phyloP scores from a whole-genome alignment of 2,888 invertebrate species.

The Macrosoma leucophasiata region DNA sequence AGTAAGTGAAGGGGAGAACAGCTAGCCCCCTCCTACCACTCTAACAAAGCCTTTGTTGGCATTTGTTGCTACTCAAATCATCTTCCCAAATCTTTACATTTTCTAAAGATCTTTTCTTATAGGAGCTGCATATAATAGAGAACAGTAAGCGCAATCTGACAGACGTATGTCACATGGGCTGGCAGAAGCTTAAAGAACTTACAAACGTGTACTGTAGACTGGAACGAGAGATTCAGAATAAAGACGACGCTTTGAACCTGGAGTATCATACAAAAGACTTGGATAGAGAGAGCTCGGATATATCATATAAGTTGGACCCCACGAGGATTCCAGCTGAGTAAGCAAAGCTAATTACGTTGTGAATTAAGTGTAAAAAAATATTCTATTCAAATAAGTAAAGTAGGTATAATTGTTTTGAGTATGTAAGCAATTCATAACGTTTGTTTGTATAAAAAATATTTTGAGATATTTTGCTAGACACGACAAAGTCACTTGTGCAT shows the following conservation, averaged over 20 bases:
- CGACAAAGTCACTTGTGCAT: too few relatives aligned
- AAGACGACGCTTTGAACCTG: slow-evolving; percentile 85
- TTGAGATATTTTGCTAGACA: too few relatives aligned
- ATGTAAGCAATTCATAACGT: too few relatives aligned
- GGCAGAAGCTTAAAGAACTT: slow-evolving; percentile 86
- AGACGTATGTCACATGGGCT: slow-evolving; percentile 75
- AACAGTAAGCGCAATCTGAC: slow-evolving; percentile 62
- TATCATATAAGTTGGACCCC: slow-evolving; percentile 89
- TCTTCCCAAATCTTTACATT: not conserved
- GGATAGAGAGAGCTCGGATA: slow-evolving; percentile 84
- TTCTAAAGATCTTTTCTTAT: slow-evolving; percentile 11
- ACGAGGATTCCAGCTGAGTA: slow-evolving; percentile 83
- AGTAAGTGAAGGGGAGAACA: too few relatives aligned
- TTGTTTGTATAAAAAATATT: not conserved
- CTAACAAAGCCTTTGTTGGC: too few relatives aligned
- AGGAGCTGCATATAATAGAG: slow-evolving; percentile 67
- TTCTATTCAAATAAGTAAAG: too few relatives aligned
- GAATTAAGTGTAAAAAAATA: too few relatives aligned
- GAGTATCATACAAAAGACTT: slow-evolving; percentile 84
- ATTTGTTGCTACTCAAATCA: not conserved
- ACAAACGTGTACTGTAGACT: slow-evolving; percentile 83
- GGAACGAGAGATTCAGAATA: slow-evolving; percentile 84
- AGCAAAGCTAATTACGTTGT: too few relatives aligned
- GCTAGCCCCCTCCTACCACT: too few relatives aligned
- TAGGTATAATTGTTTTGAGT: too few relatives aligned